Evolutionary conservation across 2,113 vertebrate genomes (phyloP), one percentile per base, ranked within the genome.

Genomic region (Apistogramma diplotaenia): DNA sequence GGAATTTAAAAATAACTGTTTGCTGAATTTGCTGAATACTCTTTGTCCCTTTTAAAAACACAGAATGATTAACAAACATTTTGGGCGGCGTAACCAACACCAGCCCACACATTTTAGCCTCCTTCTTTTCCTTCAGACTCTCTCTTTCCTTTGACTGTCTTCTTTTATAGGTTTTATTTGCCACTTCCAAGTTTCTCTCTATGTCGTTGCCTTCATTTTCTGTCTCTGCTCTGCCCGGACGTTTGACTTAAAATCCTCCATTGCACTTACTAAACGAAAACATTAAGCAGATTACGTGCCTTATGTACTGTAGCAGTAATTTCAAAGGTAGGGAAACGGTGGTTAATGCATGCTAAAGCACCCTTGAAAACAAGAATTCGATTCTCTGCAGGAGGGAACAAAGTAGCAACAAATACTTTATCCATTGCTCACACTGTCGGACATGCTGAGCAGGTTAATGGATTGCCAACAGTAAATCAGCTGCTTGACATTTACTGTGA

Each of bases 391-490:
- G 16, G 59, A 61, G 29, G 5, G 35, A 8, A 0, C 35, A 23
- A 61, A 58, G 56, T 59, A 25, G 10, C 15, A 56, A 56, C 27
- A 5, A 19, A 18, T 21, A 5, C 19, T 27, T 79, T 13, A 54
- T 27, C 18, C 7, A 35, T 25, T 33, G 13, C 23, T 49, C 58
- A 51, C 18, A 46, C 23, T 65, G 67, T 82, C 33, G 77, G 78
- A 89, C 76, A 72, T 18, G 43, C 55, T 49, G 7, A 78, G 73
- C 74, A 65, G 83, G 85, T 85, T 90, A 40, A 25, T 16, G 57
- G 35, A 65, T 85, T 59, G 19, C 40, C 3, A 2, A 59, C 46
- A 59, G 71, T 90, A 86, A 86, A 87, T 85, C 76, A 80, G 4
- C 43, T 4, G 9, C 25, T 35, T 82, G 71, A 83, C 78, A 75